Evolutionary conservation across 2,797 vertebrate species (phyloP), one percentile per base, ranked within the genome.

Genomic region (Phrynocephalus forsythii): DNA sequence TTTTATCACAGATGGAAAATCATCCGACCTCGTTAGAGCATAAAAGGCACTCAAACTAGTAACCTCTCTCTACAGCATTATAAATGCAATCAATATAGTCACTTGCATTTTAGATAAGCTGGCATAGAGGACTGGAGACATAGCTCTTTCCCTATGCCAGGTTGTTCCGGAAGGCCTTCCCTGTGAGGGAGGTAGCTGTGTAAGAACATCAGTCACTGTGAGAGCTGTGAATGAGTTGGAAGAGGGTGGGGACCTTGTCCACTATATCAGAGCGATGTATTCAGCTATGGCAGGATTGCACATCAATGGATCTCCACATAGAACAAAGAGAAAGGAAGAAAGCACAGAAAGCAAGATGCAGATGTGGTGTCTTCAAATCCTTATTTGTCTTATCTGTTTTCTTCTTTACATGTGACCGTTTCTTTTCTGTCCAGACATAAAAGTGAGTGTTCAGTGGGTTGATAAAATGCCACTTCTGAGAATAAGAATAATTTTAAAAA

Each of bases 161-260:
- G 94, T 97, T 95, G 94, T 96, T 83, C 95, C 98, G 44, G 86
- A 66, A 88, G 86, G 86, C 0, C 72, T 5, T 1, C 50, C 94
- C 76, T 98, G 97, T 94, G 66, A 81, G 0, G 91, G 81, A 4
- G 86, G 93, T 87, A 81, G 94, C 92, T 98, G 98, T 15, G 96
- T 95, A 6, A 89, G 38, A 16, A 95, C 95, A 3, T 10, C 9
- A 0, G 92, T 98, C 48, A 63, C 88, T 0, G 90, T 97, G 95
- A 97, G 95, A 0, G 97, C 97, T 0, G 94, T 97, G 91, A 97
- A 96, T 0, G 97, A 98, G 89, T 98, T 97, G 30, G 92, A 94
- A 1, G 94, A 90, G 20, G 97, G 98, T 0, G 96, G 96, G 48
- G 96, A 94, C 91, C 91, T 94, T 0, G 13, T 82, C 63, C 97